phyloP scores from a whole-genome alignment of 2,888 invertebrate species.

The Serripes groenlandicus region DNA sequence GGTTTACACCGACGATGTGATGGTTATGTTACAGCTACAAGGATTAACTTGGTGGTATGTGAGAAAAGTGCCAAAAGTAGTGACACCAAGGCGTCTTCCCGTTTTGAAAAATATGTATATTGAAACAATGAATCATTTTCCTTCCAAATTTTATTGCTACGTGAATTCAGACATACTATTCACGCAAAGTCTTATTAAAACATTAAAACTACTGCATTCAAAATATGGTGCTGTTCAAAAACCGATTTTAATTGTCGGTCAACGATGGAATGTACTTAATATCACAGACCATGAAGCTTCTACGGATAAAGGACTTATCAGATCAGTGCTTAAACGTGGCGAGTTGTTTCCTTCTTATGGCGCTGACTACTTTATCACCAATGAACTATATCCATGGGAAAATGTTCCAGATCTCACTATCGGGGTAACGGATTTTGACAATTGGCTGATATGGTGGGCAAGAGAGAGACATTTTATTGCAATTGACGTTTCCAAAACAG shows the following conservation, averaged over 20 bases:
- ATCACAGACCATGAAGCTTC: slow-evolving; percentile 51
- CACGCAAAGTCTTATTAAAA: slow-evolving; percentile 57
- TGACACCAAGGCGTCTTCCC: slow-evolving; percentile 54
- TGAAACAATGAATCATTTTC: slow-evolving; percentile 53
- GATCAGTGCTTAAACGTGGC: slow-evolving; percentile 34
- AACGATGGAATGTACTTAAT: slow-evolving; percentile 56
- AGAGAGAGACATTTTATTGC: slow-evolving; percentile 14
- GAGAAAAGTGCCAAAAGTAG: slow-evolving; percentile 27
- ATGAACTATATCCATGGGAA: slow-evolving; percentile 35
- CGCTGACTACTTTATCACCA: slow-evolving; percentile 52
- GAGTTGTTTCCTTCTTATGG: slow-evolving; percentile 27
- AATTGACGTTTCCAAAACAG: slow-evolving; percentile 38
- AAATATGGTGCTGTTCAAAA: not conserved
- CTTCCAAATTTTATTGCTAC: slow-evolving; percentile 69
- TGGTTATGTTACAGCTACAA: slow-evolving; percentile 8
- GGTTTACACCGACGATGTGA: slow-evolving; percentile 53
- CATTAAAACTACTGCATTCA: slow-evolving; percentile 2
- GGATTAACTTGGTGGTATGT: slow-evolving; percentile 49
- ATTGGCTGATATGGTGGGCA: slow-evolving; percentile 35
- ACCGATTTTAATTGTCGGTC: slow-evolving; percentile 49
- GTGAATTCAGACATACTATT: slow-evolving; percentile 76
- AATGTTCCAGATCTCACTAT: slow-evolving; percentile 39
- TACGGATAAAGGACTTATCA: slow-evolving; percentile 31
- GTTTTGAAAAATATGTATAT: slow-evolving; percentile 72
- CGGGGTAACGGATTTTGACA: slow-evolving; percentile 28